Evolutionary conservation across 2,888 invertebrate species (phyloP), one percentile per base, ranked within the genome.

Genomic region (Parnassius mnemosyne): DNA sequence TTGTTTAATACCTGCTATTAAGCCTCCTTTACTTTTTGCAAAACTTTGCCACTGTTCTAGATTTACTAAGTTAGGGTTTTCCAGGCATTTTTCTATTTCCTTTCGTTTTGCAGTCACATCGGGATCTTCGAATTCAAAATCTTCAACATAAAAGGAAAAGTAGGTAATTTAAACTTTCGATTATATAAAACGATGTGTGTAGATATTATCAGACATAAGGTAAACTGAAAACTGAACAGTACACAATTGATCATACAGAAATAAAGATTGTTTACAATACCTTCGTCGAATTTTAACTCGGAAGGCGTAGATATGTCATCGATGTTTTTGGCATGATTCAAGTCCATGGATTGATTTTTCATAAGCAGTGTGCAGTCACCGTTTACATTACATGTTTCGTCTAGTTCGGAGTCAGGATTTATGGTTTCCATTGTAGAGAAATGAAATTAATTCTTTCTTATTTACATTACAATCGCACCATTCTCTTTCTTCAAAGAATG

Each of bases 211-310:
- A 64, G 42, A 13, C 49, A 47, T 9, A 54, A 52, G 47, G 10
- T 16, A 56, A 49, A 20, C 43, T 56, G 20, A 11, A 42, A 61
- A 9, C 10, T n/a, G 53, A 61, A 16, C n/a, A 53, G 2, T 41
- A 47, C 16, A 7, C 42, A 43, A 52, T 47, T 63, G 52, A 44
- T 63, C 52, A 42, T 65, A 57, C 53, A 67, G 71, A 66, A 60
- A 60, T 61, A 60, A 61, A 50, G 68, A 66, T 69, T 87, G 85
- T 88, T 85, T 87, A 87, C 83, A 83, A 81, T 93, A 95, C 95
- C 93, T 91, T 93, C 92, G 82, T 95, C 95, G 80, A 95, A 95
- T 85, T 93, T 94, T 71, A 95, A 85, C 84, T 95, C 94, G 49
- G 92, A 91, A 77, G 93, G 93, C 80, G 91, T 88, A 81, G 89